phyloP scores from a whole-genome alignment of 1,140 invertebrate genomes.

The Xylocopa sonorina region DNA sequence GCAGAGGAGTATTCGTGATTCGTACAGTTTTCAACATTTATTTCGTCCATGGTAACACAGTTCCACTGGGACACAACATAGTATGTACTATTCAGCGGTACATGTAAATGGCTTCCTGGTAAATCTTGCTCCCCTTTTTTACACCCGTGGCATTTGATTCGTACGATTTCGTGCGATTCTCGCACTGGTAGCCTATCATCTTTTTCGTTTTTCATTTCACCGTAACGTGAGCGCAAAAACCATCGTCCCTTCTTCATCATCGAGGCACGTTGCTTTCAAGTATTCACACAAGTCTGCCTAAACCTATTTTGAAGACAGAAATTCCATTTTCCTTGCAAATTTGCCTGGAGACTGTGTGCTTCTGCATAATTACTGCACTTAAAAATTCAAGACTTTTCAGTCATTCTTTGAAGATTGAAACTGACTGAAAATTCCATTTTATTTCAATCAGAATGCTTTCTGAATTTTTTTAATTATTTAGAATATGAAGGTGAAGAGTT shows the following conservation, averaged over 20 bases:
- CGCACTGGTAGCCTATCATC: neutral
- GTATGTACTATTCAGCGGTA: neutral
- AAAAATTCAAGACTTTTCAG: no score
- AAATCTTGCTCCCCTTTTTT: neutral
- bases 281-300: neutral
- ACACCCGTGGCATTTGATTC: neutral
- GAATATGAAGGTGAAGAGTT: no score
- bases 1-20: no score
- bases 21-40: no score
- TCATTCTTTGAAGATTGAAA: no score
- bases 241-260: neutral
- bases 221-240: neutral
- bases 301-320: neutral
- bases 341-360: no score
- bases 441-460: no score
- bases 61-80: no score
- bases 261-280: constrained; percentile 8
- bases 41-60: no score
- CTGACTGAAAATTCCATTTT: no score
- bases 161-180: neutral
- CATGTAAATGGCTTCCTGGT: neutral
- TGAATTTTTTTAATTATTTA: no score
- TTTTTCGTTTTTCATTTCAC: constrained; percentile 1
- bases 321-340: neutral
- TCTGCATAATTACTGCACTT: no score